Percentiles rank a stretch among this genome's conserved stretches.
These are phyloP conservation scores for Lochmaea capreae DNA, from an alignment of 2,888 invertebrate genomes.

Conservation along the genomic window DNA sequence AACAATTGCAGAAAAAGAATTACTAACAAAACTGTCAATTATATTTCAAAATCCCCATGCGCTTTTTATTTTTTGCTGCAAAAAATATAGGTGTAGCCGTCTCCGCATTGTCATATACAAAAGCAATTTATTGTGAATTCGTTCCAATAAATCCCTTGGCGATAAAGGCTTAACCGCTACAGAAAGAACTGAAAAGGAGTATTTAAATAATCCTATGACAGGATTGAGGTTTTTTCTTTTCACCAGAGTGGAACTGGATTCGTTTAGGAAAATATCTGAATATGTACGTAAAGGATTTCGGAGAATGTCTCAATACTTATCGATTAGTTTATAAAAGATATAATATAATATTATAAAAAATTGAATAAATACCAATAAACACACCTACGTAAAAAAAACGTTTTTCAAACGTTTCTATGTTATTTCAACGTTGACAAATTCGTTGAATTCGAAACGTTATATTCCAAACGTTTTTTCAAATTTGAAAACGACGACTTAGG, in stretches of 20 bases:
- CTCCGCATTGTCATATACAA: constrained; percentile 5
- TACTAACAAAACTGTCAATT: background rate
- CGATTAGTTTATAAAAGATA: too few species aligned
- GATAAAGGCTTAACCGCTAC: constrained; percentile 37
- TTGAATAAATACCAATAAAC: too few species aligned
- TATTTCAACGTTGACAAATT: too few species aligned
- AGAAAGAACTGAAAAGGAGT: constrained; percentile 38
- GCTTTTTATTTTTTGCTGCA: background rate
- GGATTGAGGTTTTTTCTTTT: constrained; percentile 20
- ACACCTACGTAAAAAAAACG: too few species aligned
- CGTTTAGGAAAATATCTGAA: background rate
- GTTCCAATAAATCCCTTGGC: constrained; percentile 35
- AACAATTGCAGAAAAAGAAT: too few species aligned
- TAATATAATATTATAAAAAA: too few species aligned
- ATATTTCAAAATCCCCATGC: background rate
- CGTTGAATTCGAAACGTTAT: too few species aligned
- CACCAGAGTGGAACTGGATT: constrained; percentile 5
- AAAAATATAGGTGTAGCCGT: background rate
- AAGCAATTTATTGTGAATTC: constrained; percentile 23
- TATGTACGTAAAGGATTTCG: background rate
- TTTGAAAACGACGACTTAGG: background rate
- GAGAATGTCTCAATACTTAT: too few species aligned
- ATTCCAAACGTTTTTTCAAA: background rate
- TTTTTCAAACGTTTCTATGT: too few species aligned
- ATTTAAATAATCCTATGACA: constrained; percentile 42